Evolutionary conservation across 2,888 invertebrate species (phyloP).

Genomic region (Mechanitis mazaeus): DNA sequence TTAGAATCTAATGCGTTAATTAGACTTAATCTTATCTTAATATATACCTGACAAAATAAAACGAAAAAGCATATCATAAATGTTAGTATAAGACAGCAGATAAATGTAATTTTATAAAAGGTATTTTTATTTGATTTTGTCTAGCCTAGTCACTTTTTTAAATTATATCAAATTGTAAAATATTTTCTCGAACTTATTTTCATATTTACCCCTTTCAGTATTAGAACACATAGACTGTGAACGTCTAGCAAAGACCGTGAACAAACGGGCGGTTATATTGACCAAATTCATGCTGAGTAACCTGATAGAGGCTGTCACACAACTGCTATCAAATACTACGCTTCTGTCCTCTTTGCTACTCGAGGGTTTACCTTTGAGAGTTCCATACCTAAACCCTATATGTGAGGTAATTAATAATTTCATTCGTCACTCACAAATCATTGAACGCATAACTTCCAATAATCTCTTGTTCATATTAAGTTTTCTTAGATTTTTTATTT

Average conservation of each 20-base stretch:
- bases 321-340: slow-evolving; percentile 79
- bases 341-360: slow-evolving; percentile 79
- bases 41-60: too few relatives aligned
- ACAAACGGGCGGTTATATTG: slow-evolving; percentile 79
- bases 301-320: slow-evolving; percentile 79
- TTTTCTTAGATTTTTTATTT: too few relatives aligned
- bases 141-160: too few relatives aligned
- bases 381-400: slow-evolving; percentile 79
- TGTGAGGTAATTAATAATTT: slow-evolving; percentile 64
- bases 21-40: too few relatives aligned
- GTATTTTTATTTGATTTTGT: too few relatives aligned
- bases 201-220: slow-evolving; percentile 38
- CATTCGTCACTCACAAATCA: too few relatives aligned
- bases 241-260: slow-evolving; percentile 77
- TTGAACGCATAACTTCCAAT: too few relatives aligned
- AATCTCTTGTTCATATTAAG: not conserved
- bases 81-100: too few relatives aligned
- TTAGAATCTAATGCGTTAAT: too few relatives aligned
- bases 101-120: too few relatives aligned
- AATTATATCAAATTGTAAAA: not conserved
- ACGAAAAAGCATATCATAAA: too few relatives aligned
- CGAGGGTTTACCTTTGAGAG: slow-evolving; percentile 83
- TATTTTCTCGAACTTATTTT: slow-evolving; percentile 1
- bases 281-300: slow-evolving; percentile 83
- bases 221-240: slow-evolving; percentile 75